Evolutionary conservation across 2,797 vertebrate species (phyloP).

Genomic region (Hephaestus fuliginosus): DNA sequence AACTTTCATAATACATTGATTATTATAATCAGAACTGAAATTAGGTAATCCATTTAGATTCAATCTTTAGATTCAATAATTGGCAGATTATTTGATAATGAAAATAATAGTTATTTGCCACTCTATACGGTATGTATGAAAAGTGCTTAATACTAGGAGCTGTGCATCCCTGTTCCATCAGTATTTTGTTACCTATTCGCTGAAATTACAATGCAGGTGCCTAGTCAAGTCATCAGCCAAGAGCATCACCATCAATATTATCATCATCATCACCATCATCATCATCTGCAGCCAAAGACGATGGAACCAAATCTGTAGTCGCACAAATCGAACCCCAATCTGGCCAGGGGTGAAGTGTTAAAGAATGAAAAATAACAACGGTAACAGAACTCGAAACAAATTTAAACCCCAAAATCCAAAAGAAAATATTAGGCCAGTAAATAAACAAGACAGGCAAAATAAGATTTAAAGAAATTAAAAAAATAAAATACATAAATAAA

Average conservation of each 20-base stretch:
- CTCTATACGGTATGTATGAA: not conserved
- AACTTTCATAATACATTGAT: slow-evolving; percentile 2
- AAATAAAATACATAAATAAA: not conserved
- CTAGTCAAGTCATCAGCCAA: slow-evolving; percentile 87
- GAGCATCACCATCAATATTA: slow-evolving; percentile 81
- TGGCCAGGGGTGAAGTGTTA: slow-evolving; percentile 85
- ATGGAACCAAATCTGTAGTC: slow-evolving; percentile 89
- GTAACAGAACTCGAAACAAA: slow-evolving; percentile 54
- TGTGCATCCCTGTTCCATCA: slow-evolving; percentile 64
- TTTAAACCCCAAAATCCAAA: slow-evolving; percentile 40
- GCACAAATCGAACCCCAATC: slow-evolving; percentile 75
- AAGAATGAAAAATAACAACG: slow-evolving; percentile 39
- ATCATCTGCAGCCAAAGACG: slow-evolving; percentile 93
- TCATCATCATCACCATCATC: slow-evolving; percentile 80
- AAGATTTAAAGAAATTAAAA: slow-evolving; percentile 35
- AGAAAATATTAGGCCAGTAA: slow-evolving; percentile 54
- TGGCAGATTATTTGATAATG: not conserved
- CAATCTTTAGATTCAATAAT: not conserved
- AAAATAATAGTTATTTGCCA: not conserved
- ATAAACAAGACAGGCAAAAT: slow-evolving; percentile 46
- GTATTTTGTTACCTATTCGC: slow-evolving; percentile 17
- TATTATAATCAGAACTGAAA: not conserved
- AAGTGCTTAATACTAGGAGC: slow-evolving; percentile 44
- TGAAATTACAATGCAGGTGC: slow-evolving; percentile 92
- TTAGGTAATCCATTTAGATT: not conserved